Evolutionary conservation across 2,888 invertebrate species (phyloP), one percentile per base, ranked within the genome.

Genomic region (Hyposoter dolosus): DNA sequence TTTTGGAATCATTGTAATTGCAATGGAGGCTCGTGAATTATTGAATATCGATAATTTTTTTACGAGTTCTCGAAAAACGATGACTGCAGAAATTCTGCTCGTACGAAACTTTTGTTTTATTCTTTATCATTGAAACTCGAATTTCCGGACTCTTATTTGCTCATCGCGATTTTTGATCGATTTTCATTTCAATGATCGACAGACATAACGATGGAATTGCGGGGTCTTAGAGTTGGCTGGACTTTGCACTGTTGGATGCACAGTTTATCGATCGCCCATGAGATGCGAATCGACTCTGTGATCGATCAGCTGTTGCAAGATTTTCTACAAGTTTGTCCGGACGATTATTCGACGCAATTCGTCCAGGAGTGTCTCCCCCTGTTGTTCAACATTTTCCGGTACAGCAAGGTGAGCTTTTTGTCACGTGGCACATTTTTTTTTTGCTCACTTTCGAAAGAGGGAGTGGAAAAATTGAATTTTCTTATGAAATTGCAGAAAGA

Each of bases 211-310:
- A 95, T 98, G 91, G 98, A 98, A 92, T 95, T 99, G 47, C 96
- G 98, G 83, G 97, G 97, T 56, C 94, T 98, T 75, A 98, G 98
- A 43, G 97, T 98, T 15, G 97, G 98, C 3, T 99, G 98, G 98
- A 98, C 98, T 0, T 94, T 98, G 35, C 98, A 98, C 93, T 98
- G 98, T 89, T 99, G 98, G 98, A 98, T 98, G 95, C 96, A 98
- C 91, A 98, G 98, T 0, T 94, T 98, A 47, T 97, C 97, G 0
- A 98, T 98, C 0, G 98, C 98, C 0, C 98, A 98, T 79, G 98
- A 98, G 88, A 96, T 97, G 83, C 95, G 97, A 66, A 95, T 98
- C 81, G 98, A 98, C 91, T 96, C 97, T 82, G 97, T 98, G 50
- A 98, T 98, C 65, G 98, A 98, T 93, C 98, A 98, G 93, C 95